A percentile compares a stretch with the other conserved stretches of the same genome.
These are phyloP conservation scores for Indicator maculatus DNA, from an alignment of 2,113 vertebrate species.

Conservation along the genomic window DNA sequence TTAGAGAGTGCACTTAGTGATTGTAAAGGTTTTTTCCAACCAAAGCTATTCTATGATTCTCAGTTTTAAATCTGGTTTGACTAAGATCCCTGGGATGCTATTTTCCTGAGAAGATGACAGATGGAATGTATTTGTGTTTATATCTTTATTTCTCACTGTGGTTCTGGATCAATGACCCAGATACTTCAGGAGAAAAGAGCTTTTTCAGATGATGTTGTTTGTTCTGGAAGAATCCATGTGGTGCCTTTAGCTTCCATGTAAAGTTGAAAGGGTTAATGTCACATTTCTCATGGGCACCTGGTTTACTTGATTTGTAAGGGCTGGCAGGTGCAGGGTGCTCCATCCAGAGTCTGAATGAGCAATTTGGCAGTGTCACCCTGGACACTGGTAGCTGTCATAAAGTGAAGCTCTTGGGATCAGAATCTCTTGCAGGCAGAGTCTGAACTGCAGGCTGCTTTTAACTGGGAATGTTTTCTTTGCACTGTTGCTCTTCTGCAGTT, in stretches of 20 bases:
- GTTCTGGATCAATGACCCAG: neutral
- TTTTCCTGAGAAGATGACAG: neutral
- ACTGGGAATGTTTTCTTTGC: neutral
- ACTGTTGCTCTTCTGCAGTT: conserved; percentile 72
- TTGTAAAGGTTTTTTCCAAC: too few relatives aligned
- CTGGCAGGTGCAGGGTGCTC: neutral
- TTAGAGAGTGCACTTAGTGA: too few relatives aligned
- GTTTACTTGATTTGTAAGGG: neutral
- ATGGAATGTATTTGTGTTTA: neutral
- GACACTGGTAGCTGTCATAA: neutral
- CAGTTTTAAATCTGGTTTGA: neutral
- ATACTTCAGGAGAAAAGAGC: neutral
- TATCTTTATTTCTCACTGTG: neutral
- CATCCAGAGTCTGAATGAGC: neutral
- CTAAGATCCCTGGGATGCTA: neutral
- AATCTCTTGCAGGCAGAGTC: neutral
- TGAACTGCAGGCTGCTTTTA: neutral
- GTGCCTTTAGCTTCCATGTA: neutral
- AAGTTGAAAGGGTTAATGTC: neutral
- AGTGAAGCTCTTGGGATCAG: neutral
- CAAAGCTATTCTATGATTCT: too few relatives aligned
- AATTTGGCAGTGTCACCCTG: neutral
- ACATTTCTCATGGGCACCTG: neutral
- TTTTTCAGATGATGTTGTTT: neutral
- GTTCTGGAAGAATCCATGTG: neutral